Base-by-base conservation (phyloP, 2,797 vertebrate genomes). In the Petrocephalus sullivani region DNA sequence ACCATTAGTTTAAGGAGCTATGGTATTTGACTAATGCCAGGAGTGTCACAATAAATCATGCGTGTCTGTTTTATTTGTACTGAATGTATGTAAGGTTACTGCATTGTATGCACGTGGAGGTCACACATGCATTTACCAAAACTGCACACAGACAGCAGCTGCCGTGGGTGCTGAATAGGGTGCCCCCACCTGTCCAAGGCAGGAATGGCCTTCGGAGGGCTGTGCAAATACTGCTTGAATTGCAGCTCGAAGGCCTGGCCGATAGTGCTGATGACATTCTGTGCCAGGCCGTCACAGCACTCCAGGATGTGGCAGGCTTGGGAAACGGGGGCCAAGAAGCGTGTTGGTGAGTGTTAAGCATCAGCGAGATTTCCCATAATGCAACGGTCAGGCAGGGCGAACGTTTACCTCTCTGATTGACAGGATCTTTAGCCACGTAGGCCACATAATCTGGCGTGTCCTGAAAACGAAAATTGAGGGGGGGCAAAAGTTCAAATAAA, bases 191-290 rank as follows among this genome's bases (percentile, higher is more conserved):
- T 97, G 89, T 99, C 98, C 0, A 93, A 91, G 1, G 96, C 95
- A 1, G 94, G 91, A 87, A 95, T 95, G 87, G 94, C 96, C 94
- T 97, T 97, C 75, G 98, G 97, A 5, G 98, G 97, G 90, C 97
- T 99, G 94, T 99, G 98, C 2, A 99, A 96, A 90, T 98, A 98
- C 93, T 99, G 98, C 91, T 98, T 99, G 94, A 99, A 99, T 93
- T 99, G 97, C 89, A 99, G 95, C 94, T 99, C 98, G 0, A 99
- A 99, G 89, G 98, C 98, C 91, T 99, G 98, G 83, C 98, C 98
- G 21, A 99, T 97, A 0, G 98, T 99, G 90, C 96, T 97, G 96
- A 99, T 99, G 93, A 99, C 96, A 0, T 94, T 97, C 95, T 99
- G 98, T 0, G 98, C 98, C 87, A 98, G 95, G 90, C 98, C 98